phyloP scores from a whole-genome alignment of 2,888 invertebrate species.

The Ennomos fuscantarius region DNA sequence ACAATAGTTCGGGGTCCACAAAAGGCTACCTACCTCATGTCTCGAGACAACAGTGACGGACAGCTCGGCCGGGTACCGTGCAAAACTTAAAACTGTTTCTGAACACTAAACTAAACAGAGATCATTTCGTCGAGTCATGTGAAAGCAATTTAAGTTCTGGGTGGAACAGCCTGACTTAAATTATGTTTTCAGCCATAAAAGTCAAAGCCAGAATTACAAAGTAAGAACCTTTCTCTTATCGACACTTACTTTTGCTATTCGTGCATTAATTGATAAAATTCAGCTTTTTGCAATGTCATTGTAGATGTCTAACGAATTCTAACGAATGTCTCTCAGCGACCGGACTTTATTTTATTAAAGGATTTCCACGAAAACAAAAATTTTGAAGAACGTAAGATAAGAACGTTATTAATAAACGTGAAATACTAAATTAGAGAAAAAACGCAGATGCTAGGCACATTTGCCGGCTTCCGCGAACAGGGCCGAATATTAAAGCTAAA shows the following conservation, averaged over 20 bases:
- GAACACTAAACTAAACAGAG: conserved; percentile 27
- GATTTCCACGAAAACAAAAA: not conserved
- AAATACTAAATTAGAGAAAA: conserved; percentile 23
- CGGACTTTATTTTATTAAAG: conserved; percentile 6
- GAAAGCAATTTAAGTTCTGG: conserved; percentile 67
- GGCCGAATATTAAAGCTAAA: conserved; percentile 46
- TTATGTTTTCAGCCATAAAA: conserved; percentile 34
- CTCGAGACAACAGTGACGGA: conserved; percentile 39
- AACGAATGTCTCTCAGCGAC: too few relatives aligned
- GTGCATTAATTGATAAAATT: too few relatives aligned
- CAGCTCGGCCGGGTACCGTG: conserved; percentile 41
- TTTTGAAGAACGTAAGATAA: conserved; percentile 6
- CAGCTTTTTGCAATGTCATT: too few relatives aligned
- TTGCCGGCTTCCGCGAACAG: conserved; percentile 23
- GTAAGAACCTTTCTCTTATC: too few relatives aligned
- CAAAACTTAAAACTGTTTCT: conserved; percentile 36
- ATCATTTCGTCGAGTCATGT: conserved; percentile 60
- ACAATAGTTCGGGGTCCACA: conserved; percentile 43
- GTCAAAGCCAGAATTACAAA: conserved; percentile 13
- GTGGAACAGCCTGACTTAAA: conserved; percentile 44
- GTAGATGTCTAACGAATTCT: too few relatives aligned
- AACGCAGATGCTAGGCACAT: conserved; percentile 39
- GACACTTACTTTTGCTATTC: too few relatives aligned
- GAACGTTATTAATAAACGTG: conserved; percentile 21
- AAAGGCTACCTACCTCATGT: conserved; percentile 30